Evolutionary conservation across 2,113 vertebrate species (phyloP), one percentile per base, ranked within the genome.

Genomic region (Clinocottus analis): DNA sequence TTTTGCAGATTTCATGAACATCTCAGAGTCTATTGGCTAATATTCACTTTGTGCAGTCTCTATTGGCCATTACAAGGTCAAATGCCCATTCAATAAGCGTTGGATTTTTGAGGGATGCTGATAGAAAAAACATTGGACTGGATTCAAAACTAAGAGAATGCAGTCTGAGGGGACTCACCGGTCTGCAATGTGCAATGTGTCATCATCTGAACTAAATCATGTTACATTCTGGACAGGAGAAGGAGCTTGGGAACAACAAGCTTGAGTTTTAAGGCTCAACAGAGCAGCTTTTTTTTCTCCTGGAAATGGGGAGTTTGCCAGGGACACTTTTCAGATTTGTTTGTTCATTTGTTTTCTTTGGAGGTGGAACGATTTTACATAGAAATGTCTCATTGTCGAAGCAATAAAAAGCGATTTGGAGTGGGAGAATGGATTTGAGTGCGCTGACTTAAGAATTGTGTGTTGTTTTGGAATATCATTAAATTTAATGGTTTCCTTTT

Each of bases 171-270:
- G 72, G 77, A 89, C 82, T 85, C 85, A 78, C 63, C 66, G 70
- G 29, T 70, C 82, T 86, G 70, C 66, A 43, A 67, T 77, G 73
- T 59, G 31, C 58, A 79, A 65, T 31, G 85, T 77, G 86, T 86
- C 84, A 79, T 90, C 88, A 72, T 86, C 85, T 66, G 62, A 77
- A 60, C 41, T 84, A 86, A 90, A 88, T 91, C 90, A 85, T 21
- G 45, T 49, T 55, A 19, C 10, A 60, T 33, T 70, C 41, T 80
- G 60, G 47, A 80, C 87, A 59, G 82, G 80, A 85, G 86, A 82
- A 55, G 80, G 83, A 88, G 63, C 77, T 43, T 8, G 25, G 79
- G 78, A 70, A 53, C 76, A 66, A 87, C 84, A 86, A 78, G 80
- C 72, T 65, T 5, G 4, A 65, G 25, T 45, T 45, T 65, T 25